These are phyloP conservation scores for Lycodopsis pacificus DNA, from an alignment of 2,797 vertebrate genomes.

Conservation along the genomic window DNA sequence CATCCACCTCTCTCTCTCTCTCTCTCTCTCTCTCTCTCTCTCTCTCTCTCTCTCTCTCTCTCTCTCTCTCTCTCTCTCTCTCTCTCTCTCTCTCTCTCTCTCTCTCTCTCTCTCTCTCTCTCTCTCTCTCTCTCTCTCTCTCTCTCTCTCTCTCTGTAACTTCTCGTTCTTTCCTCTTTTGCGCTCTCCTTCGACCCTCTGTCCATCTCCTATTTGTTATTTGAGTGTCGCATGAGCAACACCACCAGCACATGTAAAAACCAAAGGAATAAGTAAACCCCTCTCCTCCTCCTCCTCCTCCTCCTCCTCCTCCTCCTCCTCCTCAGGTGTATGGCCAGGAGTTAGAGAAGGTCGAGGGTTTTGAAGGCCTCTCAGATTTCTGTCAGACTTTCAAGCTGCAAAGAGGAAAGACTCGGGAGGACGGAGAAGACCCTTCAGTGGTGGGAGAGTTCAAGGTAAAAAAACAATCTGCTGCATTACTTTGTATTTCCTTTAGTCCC, in stretches of 20 bases:
- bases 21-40: too few relatives aligned
- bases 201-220: neutral
- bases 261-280: neutral
- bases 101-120: too few relatives aligned
- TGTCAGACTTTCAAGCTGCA: conserved; percentile 94
- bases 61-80: too few relatives aligned
- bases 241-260: too few relatives aligned
- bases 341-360: conserved; percentile 89
- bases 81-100: too few relatives aligned
- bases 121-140: too few relatives aligned
- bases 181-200: neutral
- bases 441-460: conserved; percentile 96
- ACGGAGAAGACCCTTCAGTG: conserved; percentile 90
- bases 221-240: neutral
- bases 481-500: too few relatives aligned
- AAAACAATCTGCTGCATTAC: too few relatives aligned
- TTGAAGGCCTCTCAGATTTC: conserved; percentile 90
- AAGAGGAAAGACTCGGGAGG: conserved; percentile 89
- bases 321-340: conserved; percentile 88
- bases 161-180: too few relatives aligned
- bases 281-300: neutral
- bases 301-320: neutral
- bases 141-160: too few relatives aligned
- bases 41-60: too few relatives aligned
- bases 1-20: too few relatives aligned